phyloP scores from a whole-genome alignment of 2,888 invertebrate genomes.

The Lepetodrilus schrolli region DNA sequence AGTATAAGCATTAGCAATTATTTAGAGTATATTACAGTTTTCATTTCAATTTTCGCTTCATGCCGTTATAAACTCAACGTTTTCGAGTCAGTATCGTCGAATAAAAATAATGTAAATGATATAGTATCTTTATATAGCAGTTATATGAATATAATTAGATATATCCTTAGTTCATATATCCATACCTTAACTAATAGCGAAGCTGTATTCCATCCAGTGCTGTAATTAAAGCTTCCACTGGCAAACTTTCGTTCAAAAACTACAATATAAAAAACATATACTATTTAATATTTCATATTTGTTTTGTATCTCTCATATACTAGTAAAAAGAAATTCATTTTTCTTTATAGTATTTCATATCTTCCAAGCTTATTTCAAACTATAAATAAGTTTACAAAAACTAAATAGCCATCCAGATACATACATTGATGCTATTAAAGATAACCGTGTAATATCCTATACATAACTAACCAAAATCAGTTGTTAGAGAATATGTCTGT shows the following conservation, averaged over 20 bases:
- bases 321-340: not conserved
- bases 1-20: no score
- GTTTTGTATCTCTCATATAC: not conserved
- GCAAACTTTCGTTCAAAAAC: not conserved
- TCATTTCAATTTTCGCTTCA: no score
- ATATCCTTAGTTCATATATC: no score
- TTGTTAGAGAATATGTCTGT: constrained; percentile 46
- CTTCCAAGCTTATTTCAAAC: not conserved
- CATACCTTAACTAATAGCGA: constrained; percentile 16
- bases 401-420: not conserved
- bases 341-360: not conserved
- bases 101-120: no score
- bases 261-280: not conserved
- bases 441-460: not conserved
- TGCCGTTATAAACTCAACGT: no score
- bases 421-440: not conserved
- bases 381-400: not conserved
- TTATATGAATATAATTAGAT: no score
- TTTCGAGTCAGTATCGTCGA: no score
- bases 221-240: not conserved
- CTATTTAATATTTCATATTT: no score
- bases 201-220: constrained; percentile 19
- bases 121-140: no score
- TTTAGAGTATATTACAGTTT: no score
- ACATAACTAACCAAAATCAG: constrained; percentile 62